Percentiles rank a stretch among this genome's conserved stretches.
Conservation (phyloP, 2,888 invertebrate genomes). For the Coleophora flavipennella region DNA sequence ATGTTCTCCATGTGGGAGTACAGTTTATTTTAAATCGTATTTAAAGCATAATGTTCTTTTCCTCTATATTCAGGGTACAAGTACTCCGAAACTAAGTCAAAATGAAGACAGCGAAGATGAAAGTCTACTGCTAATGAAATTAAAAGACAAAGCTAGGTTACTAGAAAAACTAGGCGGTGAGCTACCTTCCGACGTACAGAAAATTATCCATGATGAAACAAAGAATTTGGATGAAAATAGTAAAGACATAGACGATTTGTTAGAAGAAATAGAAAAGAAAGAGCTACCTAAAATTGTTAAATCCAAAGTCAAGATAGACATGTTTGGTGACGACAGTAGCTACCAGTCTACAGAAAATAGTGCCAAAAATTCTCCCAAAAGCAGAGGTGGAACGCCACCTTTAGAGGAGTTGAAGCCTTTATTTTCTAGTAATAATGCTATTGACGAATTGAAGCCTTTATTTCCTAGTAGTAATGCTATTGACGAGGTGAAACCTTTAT, state of each 20-base stretch:
- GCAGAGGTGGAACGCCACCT: slow-evolving; percentile 29
- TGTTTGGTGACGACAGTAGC: slow-evolving; percentile 23
- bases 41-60: neutral
- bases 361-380: slow-evolving; percentile 32
- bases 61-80: slow-evolving; percentile 19
- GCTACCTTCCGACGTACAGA: slow-evolving; percentile 59
- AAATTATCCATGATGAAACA: slow-evolving; percentile 53
- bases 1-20: too few species aligned
- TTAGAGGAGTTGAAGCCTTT: slow-evolving; percentile 17
- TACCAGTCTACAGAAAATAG: slow-evolving; percentile 25
- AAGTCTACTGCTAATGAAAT: slow-evolving; percentile 35
- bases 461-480: slow-evolving; percentile 30
- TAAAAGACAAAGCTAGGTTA: slow-evolving; percentile 66
- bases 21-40: neutral
- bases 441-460: slow-evolving; percentile 23
- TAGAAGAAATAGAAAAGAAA: slow-evolving; percentile 57
- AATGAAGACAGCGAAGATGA: slow-evolving; percentile 55
- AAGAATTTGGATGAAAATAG: slow-evolving; percentile 25
- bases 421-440: slow-evolving; percentile 27
- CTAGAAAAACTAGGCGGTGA: slow-evolving; percentile 69
- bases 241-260: slow-evolving; percentile 44
- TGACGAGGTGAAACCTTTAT: slow-evolving; percentile 20
- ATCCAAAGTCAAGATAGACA: slow-evolving; percentile 28
- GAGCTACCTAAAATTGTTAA: slow-evolving; percentile 51
- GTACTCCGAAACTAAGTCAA: slow-evolving; percentile 24